Conservation (phyloP, 2,888 invertebrate species). For the Tetanocera ferruginea region DNA sequence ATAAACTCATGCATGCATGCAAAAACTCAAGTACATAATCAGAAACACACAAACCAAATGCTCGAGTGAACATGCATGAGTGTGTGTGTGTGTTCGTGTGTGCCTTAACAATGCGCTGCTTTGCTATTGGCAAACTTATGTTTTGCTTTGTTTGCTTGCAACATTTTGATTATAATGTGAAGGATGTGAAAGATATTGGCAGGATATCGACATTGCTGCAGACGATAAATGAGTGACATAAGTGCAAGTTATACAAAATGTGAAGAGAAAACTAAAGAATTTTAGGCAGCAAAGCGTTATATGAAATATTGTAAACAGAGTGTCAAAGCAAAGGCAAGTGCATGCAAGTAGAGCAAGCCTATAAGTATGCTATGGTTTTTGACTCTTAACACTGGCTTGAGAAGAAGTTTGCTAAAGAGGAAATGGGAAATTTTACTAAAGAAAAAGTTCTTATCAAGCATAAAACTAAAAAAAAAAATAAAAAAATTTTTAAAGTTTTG, state of each 20-base stretch:
- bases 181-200: background rate
- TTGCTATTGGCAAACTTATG: background rate
- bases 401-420: no score
- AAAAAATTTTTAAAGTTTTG: no score
- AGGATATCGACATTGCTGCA: slow-evolving; percentile 1
- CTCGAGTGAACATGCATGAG: background rate
- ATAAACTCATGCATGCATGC: slow-evolving; percentile 28
- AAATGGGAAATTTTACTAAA: no score
- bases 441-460: no score
- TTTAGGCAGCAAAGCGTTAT: background rate
- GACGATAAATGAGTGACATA: background rate
- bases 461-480: no score
- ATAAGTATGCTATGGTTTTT: background rate
- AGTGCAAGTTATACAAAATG: slow-evolving; percentile 9
- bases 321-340: background rate
- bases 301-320: background rate
- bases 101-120: background rate
- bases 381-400: no score
- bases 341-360: background rate
- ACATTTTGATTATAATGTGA: background rate
- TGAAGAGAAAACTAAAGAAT: background rate
- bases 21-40: background rate
- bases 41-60: background rate
- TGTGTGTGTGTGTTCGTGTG: background rate
- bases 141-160: slow-evolving; percentile 38